Evolutionary conservation across 2,888 invertebrate species (phyloP).

Genomic region (Eumacrocentrus americanus): DNA sequence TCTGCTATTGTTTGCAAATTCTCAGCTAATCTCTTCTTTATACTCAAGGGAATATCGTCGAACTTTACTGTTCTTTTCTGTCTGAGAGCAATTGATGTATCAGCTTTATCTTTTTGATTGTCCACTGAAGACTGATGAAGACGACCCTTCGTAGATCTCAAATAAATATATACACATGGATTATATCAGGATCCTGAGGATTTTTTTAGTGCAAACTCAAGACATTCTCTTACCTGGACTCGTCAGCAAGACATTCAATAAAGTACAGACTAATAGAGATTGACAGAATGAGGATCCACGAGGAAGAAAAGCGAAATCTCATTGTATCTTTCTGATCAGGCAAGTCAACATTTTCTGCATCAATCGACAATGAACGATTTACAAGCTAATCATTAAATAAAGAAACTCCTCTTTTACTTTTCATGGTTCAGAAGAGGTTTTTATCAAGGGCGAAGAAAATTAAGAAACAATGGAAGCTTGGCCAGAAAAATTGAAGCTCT

Average conservation of each 20-base stretch:
- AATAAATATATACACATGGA: no score
- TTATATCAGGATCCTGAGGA: not conserved
- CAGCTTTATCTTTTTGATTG: no score
- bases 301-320: conserved; percentile 15
- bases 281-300: conserved; percentile 7
- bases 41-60: conserved; percentile 11
- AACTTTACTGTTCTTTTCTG: conserved; percentile 9
- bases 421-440: conserved; percentile 7
- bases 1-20: conserved; percentile 18
- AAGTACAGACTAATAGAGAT: conserved; percentile 12
- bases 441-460: not conserved
- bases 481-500: conserved; percentile 5
- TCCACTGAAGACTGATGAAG: no score
- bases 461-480: conserved; percentile 21
- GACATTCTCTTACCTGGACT: not conserved
- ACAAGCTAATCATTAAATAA: not conserved
- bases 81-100: not conserved
- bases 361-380: not conserved
- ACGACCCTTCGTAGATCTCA: no score
- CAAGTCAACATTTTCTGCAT: not conserved
- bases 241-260: not conserved
- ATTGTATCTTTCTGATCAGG: conserved; percentile 4
- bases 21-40: conserved; percentile 10
- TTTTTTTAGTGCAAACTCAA: not conserved
- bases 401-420: not conserved